Percentiles rank a stretch among this genome's conserved stretches.
phyloP scores from a whole-genome alignment of 2,113 vertebrate genomes.

The Rhinopomastus cyanomelas region DNA sequence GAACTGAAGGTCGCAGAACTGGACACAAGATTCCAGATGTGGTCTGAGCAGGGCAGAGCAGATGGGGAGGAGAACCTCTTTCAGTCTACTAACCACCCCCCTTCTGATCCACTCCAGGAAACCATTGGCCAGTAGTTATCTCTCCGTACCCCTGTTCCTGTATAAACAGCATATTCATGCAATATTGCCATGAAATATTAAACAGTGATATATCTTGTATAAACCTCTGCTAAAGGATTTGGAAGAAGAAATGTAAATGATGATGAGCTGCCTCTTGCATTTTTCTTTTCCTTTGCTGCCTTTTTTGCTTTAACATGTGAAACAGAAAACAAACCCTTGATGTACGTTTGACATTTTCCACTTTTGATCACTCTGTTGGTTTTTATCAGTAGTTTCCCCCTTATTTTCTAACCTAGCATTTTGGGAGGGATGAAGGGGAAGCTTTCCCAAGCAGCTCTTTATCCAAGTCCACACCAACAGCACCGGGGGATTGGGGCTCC shows the following conservation, averaged over 20 bases:
- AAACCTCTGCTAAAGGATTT: constrained; percentile 36
- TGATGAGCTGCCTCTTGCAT: background rate
- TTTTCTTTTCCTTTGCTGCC: background rate
- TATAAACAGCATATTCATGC: background rate
- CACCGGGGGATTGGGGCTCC: background rate
- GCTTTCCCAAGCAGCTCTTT: constrained; percentile 16
- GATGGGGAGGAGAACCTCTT: no score
- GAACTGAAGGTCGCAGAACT: no score
- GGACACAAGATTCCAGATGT: no score
- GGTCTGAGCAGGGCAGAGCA: no score
- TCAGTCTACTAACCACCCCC: no score
- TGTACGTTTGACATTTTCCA: background rate
- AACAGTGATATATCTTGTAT: constrained; percentile 46
- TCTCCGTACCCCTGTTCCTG: background rate
- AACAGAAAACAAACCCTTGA: constrained; percentile 12
- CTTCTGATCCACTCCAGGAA: no score
- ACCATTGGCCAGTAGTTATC: background rate
- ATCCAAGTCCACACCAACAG: constrained; percentile 14
- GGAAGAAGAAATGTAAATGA: constrained; percentile 24
- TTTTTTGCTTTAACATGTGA: background rate
- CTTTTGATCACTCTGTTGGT: constrained; percentile 36
- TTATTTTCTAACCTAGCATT: background rate
- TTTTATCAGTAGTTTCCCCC: background rate
- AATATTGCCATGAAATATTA: constrained; percentile 43
- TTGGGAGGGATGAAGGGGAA: background rate